Evolutionary conservation across 2,888 invertebrate genomes (phyloP), one percentile per base, ranked within the genome.

Genomic region (Lacanobia wlatinum): DNA sequence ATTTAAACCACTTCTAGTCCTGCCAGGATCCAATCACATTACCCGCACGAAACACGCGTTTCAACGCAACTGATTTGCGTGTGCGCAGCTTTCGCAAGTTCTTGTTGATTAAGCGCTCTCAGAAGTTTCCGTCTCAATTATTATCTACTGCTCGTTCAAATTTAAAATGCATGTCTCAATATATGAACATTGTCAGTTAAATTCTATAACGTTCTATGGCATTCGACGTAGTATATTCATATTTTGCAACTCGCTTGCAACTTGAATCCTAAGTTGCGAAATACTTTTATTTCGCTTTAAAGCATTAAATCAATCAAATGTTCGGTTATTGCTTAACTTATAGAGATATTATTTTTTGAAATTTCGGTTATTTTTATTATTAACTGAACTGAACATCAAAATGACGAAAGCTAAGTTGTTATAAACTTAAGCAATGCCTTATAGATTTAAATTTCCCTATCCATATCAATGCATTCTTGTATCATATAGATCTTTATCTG

Each of bases 111-210:
- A 78, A 73, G 66, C 64, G 53, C 71, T 84, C 69, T 73, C 65
- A 64, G 48, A 71, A 84, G 70, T 82, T 74, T 75, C 76, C 68
- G 63, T 67, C 78, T 79, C 71, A 78, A 75, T 76, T 68, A 75
- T 76, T 68, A 50, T 69, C 68, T 40, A 38, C 78, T 28, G 71
- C 78, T 78, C 73, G 66, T 65, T 68, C 58, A 67, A 23, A 46
- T 73, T 63, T 74, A 63, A 82, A 80, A 84, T 77, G 62, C 40
- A 71, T 77, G 63, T 71, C 72, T 80, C 62, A 65, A 82, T 70
- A 34, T 62, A 72, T 38, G 55, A 53, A 65, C 60, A 71, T 76
- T 55, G 61, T 66, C 50, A 40, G 40, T 28, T 53, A 46, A 52
- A 50, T 72, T 72, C 65, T 62, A 78, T 53, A 78, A 70, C 56